Evolutionary conservation across 2,113 vertebrate genomes (phyloP), one percentile per base, ranked within the genome.

Genomic region (Cygnus buccinator): DNA sequence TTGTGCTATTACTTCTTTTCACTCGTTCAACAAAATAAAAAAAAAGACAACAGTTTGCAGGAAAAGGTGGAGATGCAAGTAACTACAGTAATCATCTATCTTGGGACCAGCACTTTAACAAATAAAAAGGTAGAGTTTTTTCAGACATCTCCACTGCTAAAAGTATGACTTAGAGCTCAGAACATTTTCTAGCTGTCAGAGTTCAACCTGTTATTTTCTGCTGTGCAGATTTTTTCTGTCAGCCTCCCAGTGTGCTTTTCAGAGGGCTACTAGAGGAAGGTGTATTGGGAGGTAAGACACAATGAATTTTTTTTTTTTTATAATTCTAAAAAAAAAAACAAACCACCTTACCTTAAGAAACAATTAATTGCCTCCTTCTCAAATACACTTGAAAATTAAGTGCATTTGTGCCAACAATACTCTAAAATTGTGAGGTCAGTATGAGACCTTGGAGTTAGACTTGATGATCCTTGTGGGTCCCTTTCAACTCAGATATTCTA

Each of bases 141-240:
- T 79, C 14, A 33, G 74, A 31, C 35, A 76, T 80, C 28, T 79
- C 7, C 1, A 2, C 50, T 80, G 29, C 67, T 52, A 2, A 11
- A 91, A 87, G 29, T 72, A 75, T 18, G 13, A 84, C 13, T 86
- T 84, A 20, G 4, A 87, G 55, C 55, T 91, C 76, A 93, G 87
- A 91, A 85, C 33, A 63, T 85, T 91, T 85, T 85, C 55, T 91
- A 93, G 44, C 70, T 94, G 82, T 90, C 94, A 94, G 37, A 66
- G 37, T 80, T 80, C 78, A 91, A 63, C 50, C 41, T 86, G 28
- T 33, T 92, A 71, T 80, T 96, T 88, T 48, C 25, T 86, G 15
- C 92, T 71, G 59, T 54, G 68, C 22, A 83, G 41, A 93, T 95
- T 96, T 91, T 83, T 91, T 88, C 75, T 95, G 87, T 74, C 94